Conservation (phyloP, 2,113 vertebrate genomes). For the Strix uralensis region DNA sequence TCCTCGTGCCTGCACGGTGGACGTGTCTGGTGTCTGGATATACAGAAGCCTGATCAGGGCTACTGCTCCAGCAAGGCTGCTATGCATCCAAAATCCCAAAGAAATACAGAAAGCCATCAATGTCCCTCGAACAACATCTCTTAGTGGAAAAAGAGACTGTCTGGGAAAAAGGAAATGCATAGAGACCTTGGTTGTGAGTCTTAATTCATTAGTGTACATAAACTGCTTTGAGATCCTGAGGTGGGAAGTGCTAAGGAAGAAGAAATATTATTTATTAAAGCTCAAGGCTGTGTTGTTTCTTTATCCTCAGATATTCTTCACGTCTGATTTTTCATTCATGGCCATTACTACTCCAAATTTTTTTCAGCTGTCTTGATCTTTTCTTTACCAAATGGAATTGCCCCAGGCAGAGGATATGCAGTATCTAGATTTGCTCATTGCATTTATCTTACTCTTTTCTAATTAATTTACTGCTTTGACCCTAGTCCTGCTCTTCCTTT, state of each 20-base stretch:
- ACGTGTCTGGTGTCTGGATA: constrained; percentile 29
- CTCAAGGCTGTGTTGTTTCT: not conserved
- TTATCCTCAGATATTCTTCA: not conserved
- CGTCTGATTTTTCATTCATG: not conserved
- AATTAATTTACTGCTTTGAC: constrained; percentile 31
- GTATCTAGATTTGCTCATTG: not conserved
- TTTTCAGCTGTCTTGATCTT: constrained; percentile 12
- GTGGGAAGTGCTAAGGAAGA: not conserved
- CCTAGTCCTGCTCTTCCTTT: not conserved
- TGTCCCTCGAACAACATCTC: not conserved
- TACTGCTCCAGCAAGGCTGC: constrained; percentile 30
- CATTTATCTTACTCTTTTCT: constrained; percentile 24
- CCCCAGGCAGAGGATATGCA: not conserved
- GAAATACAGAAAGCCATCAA: not conserved
- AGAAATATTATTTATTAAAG: not conserved
- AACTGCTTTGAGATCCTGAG: not conserved
- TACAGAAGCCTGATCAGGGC: constrained; percentile 1
- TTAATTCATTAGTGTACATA: not conserved
- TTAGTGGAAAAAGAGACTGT: not conserved
- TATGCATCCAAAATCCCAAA: not conserved
- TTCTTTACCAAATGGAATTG: constrained; percentile 17
- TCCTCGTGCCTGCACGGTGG: not conserved
- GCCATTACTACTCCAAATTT: not conserved
- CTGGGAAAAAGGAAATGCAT: not conserved
- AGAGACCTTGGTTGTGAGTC: not conserved